Conservation (phyloP, 2,797 vertebrate species). For the Apogon hyalosoma region DNA sequence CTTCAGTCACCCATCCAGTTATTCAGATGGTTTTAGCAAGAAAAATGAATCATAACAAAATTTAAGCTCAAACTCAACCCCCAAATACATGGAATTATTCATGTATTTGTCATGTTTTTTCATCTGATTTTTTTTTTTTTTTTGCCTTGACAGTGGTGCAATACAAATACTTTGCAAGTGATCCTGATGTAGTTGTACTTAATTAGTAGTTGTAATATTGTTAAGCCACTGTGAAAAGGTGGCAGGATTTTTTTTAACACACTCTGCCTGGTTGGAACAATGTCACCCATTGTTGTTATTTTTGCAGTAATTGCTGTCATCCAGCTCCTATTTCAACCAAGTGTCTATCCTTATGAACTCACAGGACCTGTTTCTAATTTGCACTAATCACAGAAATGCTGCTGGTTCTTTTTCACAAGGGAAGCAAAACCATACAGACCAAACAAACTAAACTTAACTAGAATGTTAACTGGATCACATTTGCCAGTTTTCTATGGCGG, state of each 20-base stretch:
- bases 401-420: neutral
- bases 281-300: conserved; percentile 6
- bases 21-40: conserved; percentile 4
- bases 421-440: conserved; percentile 16
- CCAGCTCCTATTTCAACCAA: neutral
- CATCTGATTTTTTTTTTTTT: neutral
- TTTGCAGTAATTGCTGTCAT: conserved; percentile 7
- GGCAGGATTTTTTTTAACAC: conserved; percentile 11
- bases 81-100: neutral
- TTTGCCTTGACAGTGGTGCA: neutral
- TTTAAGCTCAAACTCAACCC: neutral
- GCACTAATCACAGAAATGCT: neutral
- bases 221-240: neutral
- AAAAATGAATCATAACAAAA: neutral
- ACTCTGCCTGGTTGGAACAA: conserved; percentile 17
- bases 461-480: conserved; percentile 20
- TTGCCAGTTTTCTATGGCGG: conserved; percentile 12
- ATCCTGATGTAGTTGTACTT: neutral
- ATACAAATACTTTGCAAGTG: neutral
- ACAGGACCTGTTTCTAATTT: conserved; percentile 15
- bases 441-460: conserved; percentile 9
- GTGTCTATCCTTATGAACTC: neutral
- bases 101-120: neutral
- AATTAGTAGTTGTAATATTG: neutral
- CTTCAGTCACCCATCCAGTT: conserved; percentile 10